phyloP scores from a whole-genome alignment of 2,797 vertebrate genomes.

The Gambusia yucatana region DNA sequence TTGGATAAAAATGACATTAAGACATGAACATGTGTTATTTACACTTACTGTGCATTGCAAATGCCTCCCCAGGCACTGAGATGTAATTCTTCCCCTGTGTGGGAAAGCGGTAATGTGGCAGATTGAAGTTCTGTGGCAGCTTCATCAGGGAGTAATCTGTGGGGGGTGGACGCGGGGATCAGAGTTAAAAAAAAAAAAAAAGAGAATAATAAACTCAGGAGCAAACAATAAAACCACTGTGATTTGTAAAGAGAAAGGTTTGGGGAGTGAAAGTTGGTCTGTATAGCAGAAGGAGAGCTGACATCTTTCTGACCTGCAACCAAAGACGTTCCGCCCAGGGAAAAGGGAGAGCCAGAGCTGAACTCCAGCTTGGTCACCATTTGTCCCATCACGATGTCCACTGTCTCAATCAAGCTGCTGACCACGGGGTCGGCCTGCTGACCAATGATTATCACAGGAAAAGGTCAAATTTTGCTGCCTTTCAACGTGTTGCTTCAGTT shows the following conservation, averaged over 20 bases:
- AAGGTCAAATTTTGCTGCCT: not conserved
- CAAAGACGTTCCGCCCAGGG: slow-evolving; percentile 84
- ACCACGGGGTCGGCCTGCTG: slow-evolving; percentile 77
- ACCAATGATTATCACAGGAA: slow-evolving; percentile 22
- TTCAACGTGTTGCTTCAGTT: slow-evolving; percentile 1
- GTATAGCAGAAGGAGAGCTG: not conserved
- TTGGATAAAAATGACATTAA: slow-evolving; percentile 5
- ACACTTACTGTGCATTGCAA: slow-evolving; percentile 86
- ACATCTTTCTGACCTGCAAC: slow-evolving; percentile 88
- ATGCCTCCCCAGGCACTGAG: slow-evolving; percentile 90
- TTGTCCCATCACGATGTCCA: slow-evolving; percentile 89
- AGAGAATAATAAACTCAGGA: slow-evolving; percentile 21
- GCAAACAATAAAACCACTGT: slow-evolving; percentile 2
- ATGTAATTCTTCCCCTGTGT: slow-evolving; percentile 89
- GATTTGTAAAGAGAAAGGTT: not conserved
- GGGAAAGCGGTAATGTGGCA: slow-evolving; percentile 91
- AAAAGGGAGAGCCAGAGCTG: slow-evolving; percentile 56
- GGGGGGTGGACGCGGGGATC: slow-evolving; percentile 4
- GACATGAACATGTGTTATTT: slow-evolving; percentile 16
- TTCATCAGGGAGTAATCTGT: slow-evolving; percentile 92
- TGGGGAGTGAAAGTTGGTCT: not conserved
- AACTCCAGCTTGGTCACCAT: slow-evolving; percentile 82
- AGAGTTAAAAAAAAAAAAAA: slow-evolving; percentile 39
- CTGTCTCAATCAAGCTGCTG: slow-evolving; percentile 84
- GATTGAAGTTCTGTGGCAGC: slow-evolving; percentile 80